Base-by-base conservation (phyloP, 2,888 invertebrate genomes). In the Serripes groenlandicus region DNA sequence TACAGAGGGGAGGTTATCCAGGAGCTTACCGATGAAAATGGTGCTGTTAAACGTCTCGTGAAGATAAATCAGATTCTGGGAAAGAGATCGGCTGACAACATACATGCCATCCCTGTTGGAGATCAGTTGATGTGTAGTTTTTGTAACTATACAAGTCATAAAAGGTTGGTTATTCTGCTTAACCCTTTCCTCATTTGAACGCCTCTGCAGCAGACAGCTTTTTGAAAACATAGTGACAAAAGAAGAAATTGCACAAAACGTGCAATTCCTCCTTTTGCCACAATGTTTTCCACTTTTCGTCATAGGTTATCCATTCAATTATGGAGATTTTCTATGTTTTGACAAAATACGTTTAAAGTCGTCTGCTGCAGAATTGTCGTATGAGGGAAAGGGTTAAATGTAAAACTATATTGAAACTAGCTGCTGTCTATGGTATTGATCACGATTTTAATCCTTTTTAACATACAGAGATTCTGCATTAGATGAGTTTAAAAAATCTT, bases 71-170 rank as follows among this genome's bases (percentile, higher is more conserved):
- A 81, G 71, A 56, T 83, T 21, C n/a, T 78, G 1, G 42, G 60
- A 28, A 85, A 85, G 75, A 89, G 87, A 69, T 69, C 81, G 9
- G 71, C 82, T 15, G 64, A 73, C 2, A 26, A 62, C 18, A 60
- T 77, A 35, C 56, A 68, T 28, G 79, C 72, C 18, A 75, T 84
- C 11, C 70, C 81, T 54, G 60, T 75, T 35, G 80, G 80, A 7
- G 85, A 86, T 52, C 90, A 92, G 75, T 87, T 94, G 93, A 97
- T 97, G 95, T 99, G 99, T 95, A 97, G 96, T 92, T 98, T 98
- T 93, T 99, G 99, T 94, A 96, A 97, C 87, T 99, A 99, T 94
- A 97, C 97, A 21, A 98, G 97, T 93, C 97, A 97, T 5, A 98
- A 99, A 94, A 96, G 97, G 96, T 85, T 26, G 64, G 76, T 75